Percentiles rank a stretch among this genome's conserved stretches.
Evolutionary conservation across 2,797 vertebrate species (phyloP).

Genomic region (Myotis pilosus): DNA sequence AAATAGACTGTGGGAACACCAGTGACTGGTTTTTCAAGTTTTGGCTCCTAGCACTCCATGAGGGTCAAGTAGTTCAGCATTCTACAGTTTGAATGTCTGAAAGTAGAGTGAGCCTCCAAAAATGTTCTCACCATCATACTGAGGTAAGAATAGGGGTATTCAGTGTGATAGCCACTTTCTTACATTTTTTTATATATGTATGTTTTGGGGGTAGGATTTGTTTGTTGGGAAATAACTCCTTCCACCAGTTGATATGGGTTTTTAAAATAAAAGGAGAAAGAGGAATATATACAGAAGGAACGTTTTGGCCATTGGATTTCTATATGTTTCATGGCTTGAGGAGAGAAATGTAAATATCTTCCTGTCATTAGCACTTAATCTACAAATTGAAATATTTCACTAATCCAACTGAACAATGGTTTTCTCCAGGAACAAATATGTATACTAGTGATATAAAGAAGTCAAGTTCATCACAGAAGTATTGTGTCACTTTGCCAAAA

Average conservation of each 20-base stretch:
- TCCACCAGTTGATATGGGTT: background rate
- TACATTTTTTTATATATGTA: constrained; percentile 23
- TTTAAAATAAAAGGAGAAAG: constrained; percentile 13
- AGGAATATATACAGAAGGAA: background rate
- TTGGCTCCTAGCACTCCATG: constrained; percentile 25
- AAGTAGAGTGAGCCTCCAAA: constrained; percentile 27
- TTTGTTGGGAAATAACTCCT: constrained; percentile 34
- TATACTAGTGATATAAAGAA: background rate
- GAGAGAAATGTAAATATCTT: background rate
- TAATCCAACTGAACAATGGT: background rate
- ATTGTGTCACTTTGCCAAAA: constrained; percentile 4
- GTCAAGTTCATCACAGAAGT: constrained; percentile 11
- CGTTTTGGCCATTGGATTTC: background rate
- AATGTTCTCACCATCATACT: background rate
- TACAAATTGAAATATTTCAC: background rate
- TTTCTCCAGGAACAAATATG: background rate
- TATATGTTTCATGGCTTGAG: background rate
- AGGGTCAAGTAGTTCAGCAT: constrained; percentile 42
- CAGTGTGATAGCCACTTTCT: background rate
- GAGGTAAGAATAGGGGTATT: constrained; percentile 59
- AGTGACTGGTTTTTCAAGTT: constrained; percentile 84
- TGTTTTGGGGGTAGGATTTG: background rate
- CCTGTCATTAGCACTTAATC: constrained; percentile 2
- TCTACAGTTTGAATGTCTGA: constrained; percentile 49
- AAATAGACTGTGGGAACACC: constrained; percentile 75